Base-by-base conservation (phyloP, 2,797 vertebrate species). In the Iguana delicatissima region DNA sequence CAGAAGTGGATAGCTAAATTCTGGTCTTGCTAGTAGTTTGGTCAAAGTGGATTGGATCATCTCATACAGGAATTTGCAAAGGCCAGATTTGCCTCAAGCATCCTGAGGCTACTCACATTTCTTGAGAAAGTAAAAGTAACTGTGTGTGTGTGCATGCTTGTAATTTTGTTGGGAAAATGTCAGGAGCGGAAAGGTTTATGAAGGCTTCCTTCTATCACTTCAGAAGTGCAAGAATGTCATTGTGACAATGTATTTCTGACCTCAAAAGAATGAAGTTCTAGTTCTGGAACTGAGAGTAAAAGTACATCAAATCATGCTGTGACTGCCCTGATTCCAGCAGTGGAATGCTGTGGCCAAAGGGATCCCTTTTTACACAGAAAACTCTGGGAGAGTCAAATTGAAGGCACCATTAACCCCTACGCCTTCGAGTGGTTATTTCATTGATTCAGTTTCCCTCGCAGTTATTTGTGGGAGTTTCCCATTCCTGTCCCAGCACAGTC, bases 361-460 rank as follows among this genome's bases (percentile, higher is more conserved):
- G 35, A 64, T 32, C 46, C 6, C 38, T 62, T 86, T 76, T 86
- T 8, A 81, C 29, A 62, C 38, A 86, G 46, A 55, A 82, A 67
- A 18, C 38, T 46, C n/a, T 79, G 62, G 14, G 35, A 32, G 29
- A 67, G 74, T 80, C 84, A 42, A 79, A 82, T 14, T 16, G 59
- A 85, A 64, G 46, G 8, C 59, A 12, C 69, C 83, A 84, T 80
- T 86, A 93, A 93, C 24, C 1, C 46, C 46, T 84, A 80, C 1
- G 85, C 0, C 1, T 38, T 79, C 62, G 6, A 0, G 88, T 93
- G 92, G 86, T 35, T n/a, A 76, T 73, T 12, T 87, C 93, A 94
- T 94, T 96, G 86, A 95, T 95, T 96, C 64, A 92, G 96, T 96
- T 93, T 38, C 73, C 80, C 73, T 84, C 2, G 0, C 89, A 94